Conservation (phyloP, 1,140 invertebrate species). For the Neotoxoptera formosana region DNA sequence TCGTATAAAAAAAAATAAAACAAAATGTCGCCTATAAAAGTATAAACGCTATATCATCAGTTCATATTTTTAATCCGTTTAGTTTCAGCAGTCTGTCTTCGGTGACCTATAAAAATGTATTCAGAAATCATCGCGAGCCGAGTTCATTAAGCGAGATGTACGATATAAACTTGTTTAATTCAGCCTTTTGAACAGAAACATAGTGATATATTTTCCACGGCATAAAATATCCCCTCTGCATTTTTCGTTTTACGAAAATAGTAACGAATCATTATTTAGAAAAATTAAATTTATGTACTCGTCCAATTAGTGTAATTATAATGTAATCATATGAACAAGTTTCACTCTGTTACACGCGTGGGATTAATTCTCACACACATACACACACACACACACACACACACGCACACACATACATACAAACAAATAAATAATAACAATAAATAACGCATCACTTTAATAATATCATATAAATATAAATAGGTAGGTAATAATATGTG, state of each 20-base stretch:
- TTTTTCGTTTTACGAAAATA: not conserved
- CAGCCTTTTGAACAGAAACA: not conserved
- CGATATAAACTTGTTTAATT: constrained; percentile 32
- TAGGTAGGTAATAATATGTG: not conserved
- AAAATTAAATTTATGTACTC: not conserved
- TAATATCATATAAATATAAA: not conserved
- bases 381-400: not conserved
- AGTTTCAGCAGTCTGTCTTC: not conserved
- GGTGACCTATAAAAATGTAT: constrained; percentile 10
- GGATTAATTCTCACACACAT: not conserved
- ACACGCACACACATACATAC: not conserved
- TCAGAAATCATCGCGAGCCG: not conserved
- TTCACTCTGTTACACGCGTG: constrained; percentile 23
- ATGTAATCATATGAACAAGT: not conserved
- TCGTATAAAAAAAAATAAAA: not conserved
- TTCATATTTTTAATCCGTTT: constrained; percentile 38
- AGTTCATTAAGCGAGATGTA: not conserved
- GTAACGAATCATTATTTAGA: not conserved
- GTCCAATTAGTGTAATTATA: not conserved
- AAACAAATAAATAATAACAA: not conserved
- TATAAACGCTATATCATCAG: not conserved
- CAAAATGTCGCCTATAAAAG: not conserved
- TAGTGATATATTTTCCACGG: not conserved
- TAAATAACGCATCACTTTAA: not conserved
- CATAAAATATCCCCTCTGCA: not conserved